Conservation (phyloP, 2,888 invertebrate species). For the Caenorhabditis afra region DNA sequence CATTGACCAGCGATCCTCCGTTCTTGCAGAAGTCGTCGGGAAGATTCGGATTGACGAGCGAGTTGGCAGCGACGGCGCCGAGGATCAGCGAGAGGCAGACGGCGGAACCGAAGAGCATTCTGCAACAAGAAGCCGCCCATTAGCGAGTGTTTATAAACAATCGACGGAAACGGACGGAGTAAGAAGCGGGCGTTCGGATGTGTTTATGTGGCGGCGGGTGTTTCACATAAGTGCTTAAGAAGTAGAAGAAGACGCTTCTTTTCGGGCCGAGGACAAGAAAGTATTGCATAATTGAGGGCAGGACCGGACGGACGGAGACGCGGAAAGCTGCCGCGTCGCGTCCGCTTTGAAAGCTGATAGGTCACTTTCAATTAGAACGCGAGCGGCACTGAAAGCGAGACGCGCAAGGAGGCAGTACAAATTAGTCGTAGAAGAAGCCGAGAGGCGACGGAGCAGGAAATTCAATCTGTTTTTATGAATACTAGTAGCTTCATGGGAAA, state of each 20-base stretch:
- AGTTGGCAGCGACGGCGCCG: slow-evolving; percentile 29
- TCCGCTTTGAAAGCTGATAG: slow-evolving; percentile 54
- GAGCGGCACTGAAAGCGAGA: slow-evolving; percentile 34
- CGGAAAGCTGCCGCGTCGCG: slow-evolving; percentile 20
- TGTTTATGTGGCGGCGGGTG: slow-evolving; percentile 40
- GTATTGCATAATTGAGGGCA: slow-evolving; percentile 53
- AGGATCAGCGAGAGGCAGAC: slow-evolving; percentile 18
- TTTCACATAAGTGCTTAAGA: slow-evolving; percentile 50
- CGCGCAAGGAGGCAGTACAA: slow-evolving; percentile 25
- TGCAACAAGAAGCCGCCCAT: slow-evolving; percentile 28
- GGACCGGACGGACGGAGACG: slow-evolving; percentile 42
- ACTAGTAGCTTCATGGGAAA: slow-evolving; percentile 24
- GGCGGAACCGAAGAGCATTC: slow-evolving; percentile 47
- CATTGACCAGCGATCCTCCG: slow-evolving; percentile 65
- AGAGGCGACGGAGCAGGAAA: slow-evolving; percentile 15
- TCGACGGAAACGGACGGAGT: slow-evolving; percentile 18
- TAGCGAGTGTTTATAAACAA: slow-evolving; percentile 49
- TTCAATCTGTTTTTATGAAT: slow-evolving; percentile 54
- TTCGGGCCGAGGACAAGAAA: too few relatives aligned
- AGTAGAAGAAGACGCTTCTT: slow-evolving; percentile 47
- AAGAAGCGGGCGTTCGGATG: slow-evolving; percentile 21
- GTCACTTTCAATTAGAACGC: slow-evolving; percentile 56
- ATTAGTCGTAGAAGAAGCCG: slow-evolving; percentile 30
- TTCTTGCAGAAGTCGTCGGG: slow-evolving; percentile 65
- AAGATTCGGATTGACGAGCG: slow-evolving; percentile 52